Evolutionary conservation across 2,113 vertebrate species (phyloP).

Genomic region (Pyrgilauda ruficollis): DNA sequence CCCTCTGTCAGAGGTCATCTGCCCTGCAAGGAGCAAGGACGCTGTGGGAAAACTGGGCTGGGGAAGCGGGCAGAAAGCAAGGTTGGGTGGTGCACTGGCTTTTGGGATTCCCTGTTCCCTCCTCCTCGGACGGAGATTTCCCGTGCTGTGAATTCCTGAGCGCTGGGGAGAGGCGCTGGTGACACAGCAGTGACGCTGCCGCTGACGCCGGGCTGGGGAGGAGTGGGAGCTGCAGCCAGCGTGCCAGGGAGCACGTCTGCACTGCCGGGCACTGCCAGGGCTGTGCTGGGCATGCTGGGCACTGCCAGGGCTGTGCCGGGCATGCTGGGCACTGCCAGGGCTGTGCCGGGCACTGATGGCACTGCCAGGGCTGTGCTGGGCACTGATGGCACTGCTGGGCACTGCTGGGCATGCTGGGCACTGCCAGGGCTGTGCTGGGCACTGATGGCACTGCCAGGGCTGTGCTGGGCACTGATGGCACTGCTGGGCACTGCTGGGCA

Average conservation of each 20-base stretch:
- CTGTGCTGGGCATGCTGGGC: no score
- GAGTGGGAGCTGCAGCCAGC: not conserved
- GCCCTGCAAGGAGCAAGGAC: not conserved
- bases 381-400: no score
- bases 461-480: no score
- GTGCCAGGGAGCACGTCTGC: not conserved
- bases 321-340: no score
- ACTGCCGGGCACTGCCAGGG: not conserved
- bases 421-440: no score
- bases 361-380: no score
- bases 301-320: no score
- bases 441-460: no score
- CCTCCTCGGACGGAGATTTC: not conserved
- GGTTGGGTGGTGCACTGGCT: fast-evolving
- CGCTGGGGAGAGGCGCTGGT: not conserved
- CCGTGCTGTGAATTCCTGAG: fast-evolving
- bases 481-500: no score
- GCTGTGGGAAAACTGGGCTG: fast-evolving
- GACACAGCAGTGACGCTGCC: not conserved
- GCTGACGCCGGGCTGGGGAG: not conserved
- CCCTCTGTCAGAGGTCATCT: not conserved
- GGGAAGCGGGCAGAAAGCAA: not conserved
- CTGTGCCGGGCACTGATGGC: no score
- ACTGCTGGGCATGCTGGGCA: no score
- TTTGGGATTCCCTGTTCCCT: not conserved